These are phyloP conservation scores for Pseudomyrmex concolor DNA, from an alignment of 1,140 invertebrate genomes.

Conservation along the genomic window DNA sequence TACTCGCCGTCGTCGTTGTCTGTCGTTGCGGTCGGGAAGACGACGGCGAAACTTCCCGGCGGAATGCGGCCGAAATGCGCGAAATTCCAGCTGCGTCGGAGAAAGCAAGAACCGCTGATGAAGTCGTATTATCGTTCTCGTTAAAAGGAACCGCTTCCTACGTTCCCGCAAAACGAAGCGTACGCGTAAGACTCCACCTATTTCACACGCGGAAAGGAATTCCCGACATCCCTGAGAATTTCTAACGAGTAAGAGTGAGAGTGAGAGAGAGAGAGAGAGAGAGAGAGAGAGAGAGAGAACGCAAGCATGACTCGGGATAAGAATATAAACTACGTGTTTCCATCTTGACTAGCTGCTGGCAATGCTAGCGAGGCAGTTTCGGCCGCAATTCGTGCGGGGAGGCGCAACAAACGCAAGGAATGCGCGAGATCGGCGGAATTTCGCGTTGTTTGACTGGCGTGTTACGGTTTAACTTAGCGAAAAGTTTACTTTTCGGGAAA, in stretches of 20 bases:
- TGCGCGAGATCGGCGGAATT: constrained; percentile 32
- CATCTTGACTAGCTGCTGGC: not conserved
- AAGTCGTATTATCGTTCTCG: constrained; percentile 61
- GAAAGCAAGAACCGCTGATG: constrained; percentile 52
- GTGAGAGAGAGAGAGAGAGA: not conserved
- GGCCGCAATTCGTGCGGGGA: constrained; percentile 11
- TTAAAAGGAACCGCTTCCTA: constrained; percentile 10
- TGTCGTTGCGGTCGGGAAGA: constrained; percentile 30
- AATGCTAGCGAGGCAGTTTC: constrained; percentile 9
- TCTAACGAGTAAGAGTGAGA: not conserved
- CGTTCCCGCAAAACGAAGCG: not conserved
- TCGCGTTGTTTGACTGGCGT: constrained; percentile 42
- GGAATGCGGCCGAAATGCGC: constrained; percentile 47
- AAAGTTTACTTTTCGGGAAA: constrained; percentile 46
- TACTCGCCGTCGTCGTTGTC: not conserved
- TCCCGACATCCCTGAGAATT: not conserved
- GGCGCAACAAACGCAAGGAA: constrained; percentile 33
- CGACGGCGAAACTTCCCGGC: constrained; percentile 38
- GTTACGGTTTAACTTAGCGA: constrained; percentile 20
- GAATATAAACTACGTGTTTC: constrained; percentile 37
- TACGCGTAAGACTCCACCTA: not conserved
- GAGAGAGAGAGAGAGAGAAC: not conserved
- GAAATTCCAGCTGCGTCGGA: constrained; percentile 45
- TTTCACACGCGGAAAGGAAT: constrained; percentile 12
- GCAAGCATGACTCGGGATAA: constrained; percentile 16